These are phyloP conservation scores for Meloidogyne exigua DNA, from an alignment of 1,140 invertebrate species.

Conservation along the genomic window DNA sequence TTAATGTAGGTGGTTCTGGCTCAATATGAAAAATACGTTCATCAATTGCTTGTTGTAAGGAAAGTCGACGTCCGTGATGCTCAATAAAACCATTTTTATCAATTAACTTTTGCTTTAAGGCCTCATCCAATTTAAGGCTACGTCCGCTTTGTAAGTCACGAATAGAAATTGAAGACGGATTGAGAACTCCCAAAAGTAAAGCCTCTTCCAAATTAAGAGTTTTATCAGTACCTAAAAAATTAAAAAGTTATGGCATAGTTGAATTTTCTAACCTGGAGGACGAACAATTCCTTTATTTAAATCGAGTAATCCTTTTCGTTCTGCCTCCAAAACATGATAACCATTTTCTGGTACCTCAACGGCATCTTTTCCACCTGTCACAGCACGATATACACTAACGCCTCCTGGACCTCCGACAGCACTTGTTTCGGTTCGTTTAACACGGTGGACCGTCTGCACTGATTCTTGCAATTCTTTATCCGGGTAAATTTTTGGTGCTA, in stretches of 20 bases:
- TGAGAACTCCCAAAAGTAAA: slow-evolving; percentile 74
- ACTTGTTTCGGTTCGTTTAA: slow-evolving; percentile 57
- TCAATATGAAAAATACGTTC: slow-evolving; percentile 71
- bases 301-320: slow-evolving; percentile 77
- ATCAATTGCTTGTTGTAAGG: slow-evolving; percentile 77
- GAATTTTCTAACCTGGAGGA: slow-evolving; percentile 60
- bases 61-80: slow-evolving; percentile 75
- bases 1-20: slow-evolving; percentile 51
- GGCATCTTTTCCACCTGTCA: slow-evolving; percentile 61
- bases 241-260: slow-evolving; percentile 52
- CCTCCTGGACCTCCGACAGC: slow-evolving; percentile 63
- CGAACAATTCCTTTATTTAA: slow-evolving; percentile 72
- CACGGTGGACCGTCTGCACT: slow-evolving; percentile 61
- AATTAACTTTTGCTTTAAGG: slow-evolving; percentile 78
- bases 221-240: slow-evolving; percentile 66
- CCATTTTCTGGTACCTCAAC: slow-evolving; percentile 60
- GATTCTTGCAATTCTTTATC: slow-evolving; percentile 56
- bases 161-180: slow-evolving; percentile 76
- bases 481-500: slow-evolving; percentile 63
- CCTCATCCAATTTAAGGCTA: slow-evolving; percentile 77
- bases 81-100: slow-evolving; percentile 78
- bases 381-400: slow-evolving; percentile 58
- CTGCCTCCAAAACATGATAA: slow-evolving; percentile 74
- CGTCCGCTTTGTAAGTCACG: slow-evolving; percentile 80
- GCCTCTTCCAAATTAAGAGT: slow-evolving; percentile 74